These are phyloP conservation scores for Cephalotes varians DNA, from an alignment of 2,888 invertebrate genomes.

Conservation along the genomic window DNA sequence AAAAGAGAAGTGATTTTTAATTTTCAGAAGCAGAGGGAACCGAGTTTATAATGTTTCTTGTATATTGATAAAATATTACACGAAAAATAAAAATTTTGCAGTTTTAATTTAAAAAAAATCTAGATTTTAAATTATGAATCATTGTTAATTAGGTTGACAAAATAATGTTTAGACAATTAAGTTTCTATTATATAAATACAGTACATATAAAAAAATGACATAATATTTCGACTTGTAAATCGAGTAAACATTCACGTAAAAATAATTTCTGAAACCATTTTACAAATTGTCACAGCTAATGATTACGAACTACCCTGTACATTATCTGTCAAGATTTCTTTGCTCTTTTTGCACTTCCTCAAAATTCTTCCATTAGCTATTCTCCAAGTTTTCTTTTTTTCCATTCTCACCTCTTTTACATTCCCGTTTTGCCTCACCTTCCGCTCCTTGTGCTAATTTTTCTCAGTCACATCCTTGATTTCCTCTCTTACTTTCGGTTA, in stretches of 20 bases:
- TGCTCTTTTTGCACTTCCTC: background rate
- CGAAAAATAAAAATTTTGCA: background rate
- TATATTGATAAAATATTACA: background rate
- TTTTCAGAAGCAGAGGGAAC: background rate
- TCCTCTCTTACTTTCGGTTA: background rate
- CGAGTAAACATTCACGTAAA: background rate
- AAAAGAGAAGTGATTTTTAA: background rate
- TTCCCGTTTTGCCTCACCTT: background rate
- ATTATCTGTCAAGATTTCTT: background rate
- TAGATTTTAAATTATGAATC: background rate
- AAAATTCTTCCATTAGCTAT: slow-evolving; percentile 32
- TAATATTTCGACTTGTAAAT: background rate
- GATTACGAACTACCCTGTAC: slow-evolving; percentile 22
- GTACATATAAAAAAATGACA: no score
- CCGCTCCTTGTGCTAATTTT: slow-evolving; percentile 32
- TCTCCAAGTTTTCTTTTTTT: background rate
- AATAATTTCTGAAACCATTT: background rate
- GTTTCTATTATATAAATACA: background rate
- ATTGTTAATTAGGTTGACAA: no score
- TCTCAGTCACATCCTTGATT: slow-evolving; percentile 47
- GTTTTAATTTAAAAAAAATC: background rate
- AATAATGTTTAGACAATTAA: background rate
- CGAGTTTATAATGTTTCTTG: background rate
- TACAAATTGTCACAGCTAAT: background rate
- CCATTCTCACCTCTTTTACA: background rate